Evolutionary conservation across 2,888 invertebrate genomes (phyloP), one percentile per base, ranked within the genome.

Genomic region (Limnephilus rhombicus): DNA sequence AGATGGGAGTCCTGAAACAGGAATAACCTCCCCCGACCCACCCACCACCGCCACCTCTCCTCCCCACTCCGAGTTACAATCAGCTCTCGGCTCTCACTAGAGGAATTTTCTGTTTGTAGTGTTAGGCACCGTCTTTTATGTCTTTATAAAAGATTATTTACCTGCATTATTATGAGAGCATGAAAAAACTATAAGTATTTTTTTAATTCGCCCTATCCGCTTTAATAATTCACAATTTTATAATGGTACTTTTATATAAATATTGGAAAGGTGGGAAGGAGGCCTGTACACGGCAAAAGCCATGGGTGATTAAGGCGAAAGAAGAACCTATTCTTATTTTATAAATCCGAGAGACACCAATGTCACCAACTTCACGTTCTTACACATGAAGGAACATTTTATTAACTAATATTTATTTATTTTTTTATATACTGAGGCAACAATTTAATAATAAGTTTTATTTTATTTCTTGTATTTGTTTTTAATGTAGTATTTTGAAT

Each of bases 1-100:
- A 98, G 94, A 95, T 98, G 94, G 98, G 97, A 13, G 96, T 97
- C 91, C 95, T 98, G 85, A 98, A 98, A 94, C 97, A 97, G 94
- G 98, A 98, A 94, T 85, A 85, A 41, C 41, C 37, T 41, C 85
- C 31, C 31, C n/a, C 34, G 0, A 11, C 13, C 83, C 24, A 37
- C 83, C 7, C 9, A 45, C 34, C 34, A 31, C 85, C 24, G 9
- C 85, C n/a, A 82, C 29, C 82, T 24, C 85, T 37, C 85, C 41
- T 41, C 41, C 41, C 85, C 85, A 11, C 41, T 41, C 34, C 31
- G 34, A 82, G 15, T 82, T 85, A 85, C 41, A 68, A 68, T 68
- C 68, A 68, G 31, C 41, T 37, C 85, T n/a, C n/a, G 24, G 31
- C 41, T 37, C 85, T 85, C 85, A 37, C 41, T 34, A 37, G 85